Evolutionary conservation across 2,888 invertebrate genomes (phyloP).

Genomic region (Mesochorus sp.): DNA sequence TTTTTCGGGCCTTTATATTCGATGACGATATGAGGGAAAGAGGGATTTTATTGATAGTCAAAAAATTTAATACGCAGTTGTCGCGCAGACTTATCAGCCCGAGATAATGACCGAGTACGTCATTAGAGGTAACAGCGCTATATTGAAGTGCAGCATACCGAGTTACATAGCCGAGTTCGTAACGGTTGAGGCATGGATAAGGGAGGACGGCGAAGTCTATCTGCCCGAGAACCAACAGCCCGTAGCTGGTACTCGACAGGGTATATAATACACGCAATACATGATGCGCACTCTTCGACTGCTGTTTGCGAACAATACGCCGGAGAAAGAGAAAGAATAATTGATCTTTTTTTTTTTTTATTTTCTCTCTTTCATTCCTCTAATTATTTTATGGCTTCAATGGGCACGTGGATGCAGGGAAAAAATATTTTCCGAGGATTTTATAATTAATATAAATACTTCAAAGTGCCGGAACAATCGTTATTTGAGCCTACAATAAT

Average conservation of each 20-base stretch:
- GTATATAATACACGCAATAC: constrained; percentile 65
- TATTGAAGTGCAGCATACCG: constrained; percentile 89
- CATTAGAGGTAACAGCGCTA: constrained; percentile 88
- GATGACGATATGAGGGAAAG: background rate
- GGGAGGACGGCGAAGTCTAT: constrained; percentile 85
- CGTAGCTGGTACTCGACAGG: constrained; percentile 69
- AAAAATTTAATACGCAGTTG: constrained; percentile 83
- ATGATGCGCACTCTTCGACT: too few relatives aligned
- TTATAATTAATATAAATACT: too few relatives aligned
- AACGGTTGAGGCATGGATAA: constrained; percentile 87
- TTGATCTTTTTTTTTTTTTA: background rate
- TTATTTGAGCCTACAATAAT: too few relatives aligned
- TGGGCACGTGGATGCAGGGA: too few relatives aligned
- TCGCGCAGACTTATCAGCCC: constrained; percentile 88
- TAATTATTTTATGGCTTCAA: constrained; percentile 20
- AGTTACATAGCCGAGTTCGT: constrained; percentile 90
- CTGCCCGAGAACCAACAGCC: constrained; percentile 71
- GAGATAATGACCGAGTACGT: constrained; percentile 90
- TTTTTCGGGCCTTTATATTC: background rate
- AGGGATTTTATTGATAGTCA: constrained; percentile 8
- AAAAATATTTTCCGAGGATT: too few relatives aligned
- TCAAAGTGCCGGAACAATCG: too few relatives aligned
- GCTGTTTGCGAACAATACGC: constrained; percentile 8
- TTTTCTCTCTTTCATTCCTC: background rate
- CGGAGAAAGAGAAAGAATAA: constrained; percentile 4